Conservation (phyloP, 2,888 invertebrate genomes). For the Amiota minor region DNA sequence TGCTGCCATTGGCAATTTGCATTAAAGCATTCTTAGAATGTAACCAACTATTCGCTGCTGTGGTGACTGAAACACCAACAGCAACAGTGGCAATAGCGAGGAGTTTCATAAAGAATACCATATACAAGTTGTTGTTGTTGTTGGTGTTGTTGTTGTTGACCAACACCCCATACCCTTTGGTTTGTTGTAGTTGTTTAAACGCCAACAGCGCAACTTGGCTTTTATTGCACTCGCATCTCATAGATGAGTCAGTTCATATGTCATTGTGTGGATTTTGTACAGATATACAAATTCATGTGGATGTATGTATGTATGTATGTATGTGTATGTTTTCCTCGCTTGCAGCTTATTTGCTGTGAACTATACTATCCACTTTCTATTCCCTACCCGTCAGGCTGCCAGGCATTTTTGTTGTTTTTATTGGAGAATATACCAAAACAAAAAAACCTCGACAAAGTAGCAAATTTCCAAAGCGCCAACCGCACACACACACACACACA, state of each 20-base stretch:
- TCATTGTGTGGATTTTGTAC: constrained; percentile 13
- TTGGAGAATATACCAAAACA: background rate
- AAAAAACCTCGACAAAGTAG: background rate
- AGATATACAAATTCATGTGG: constrained; percentile 18
- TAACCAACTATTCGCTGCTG: constrained; percentile 17
- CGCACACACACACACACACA: constrained; percentile 4
- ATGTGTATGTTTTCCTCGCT: constrained; percentile 22
- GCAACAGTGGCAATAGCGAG: no score
- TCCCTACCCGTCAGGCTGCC: no score
- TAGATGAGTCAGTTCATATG: constrained; percentile 18
- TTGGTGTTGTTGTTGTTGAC: constrained; percentile 34
- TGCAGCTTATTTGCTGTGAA: constrained; percentile 11
- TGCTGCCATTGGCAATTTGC: constrained; percentile 48
- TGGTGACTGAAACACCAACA: background rate
- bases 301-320: constrained; percentile 25
- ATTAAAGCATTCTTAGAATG: constrained; percentile 53
- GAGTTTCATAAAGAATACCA: no score
- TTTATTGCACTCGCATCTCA: constrained; percentile 22
- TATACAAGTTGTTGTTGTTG: constrained; percentile 23
- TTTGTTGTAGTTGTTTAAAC: background rate
- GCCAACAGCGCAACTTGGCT: constrained; percentile 23
- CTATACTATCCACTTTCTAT: no score
- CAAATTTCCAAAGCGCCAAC: background rate
- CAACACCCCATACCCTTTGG: background rate
- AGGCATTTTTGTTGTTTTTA: background rate